Evolutionary conservation across 37 sponge, comb jelly and placozoan genomes (phyloP).

Genomic region (Trichoplax adhaerens): DNA sequence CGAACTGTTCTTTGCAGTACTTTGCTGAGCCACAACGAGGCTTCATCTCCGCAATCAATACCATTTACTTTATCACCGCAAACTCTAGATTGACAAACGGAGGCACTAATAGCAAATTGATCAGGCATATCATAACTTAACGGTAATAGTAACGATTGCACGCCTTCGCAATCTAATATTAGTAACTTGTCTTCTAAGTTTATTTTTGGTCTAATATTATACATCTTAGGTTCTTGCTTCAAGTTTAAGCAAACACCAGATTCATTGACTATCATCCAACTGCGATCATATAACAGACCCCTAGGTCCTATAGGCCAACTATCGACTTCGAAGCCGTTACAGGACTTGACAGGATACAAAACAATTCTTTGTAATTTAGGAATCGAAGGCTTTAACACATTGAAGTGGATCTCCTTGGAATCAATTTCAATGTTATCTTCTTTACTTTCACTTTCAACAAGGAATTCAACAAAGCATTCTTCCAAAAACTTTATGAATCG

Average conservation of each 20-base stretch:
- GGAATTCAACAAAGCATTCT: slow-evolving; percentile 27
- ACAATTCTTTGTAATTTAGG: slow-evolving; percentile 13
- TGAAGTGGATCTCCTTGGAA: too few species aligned
- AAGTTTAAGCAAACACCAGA: slow-evolving; percentile 30
- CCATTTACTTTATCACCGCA: slow-evolving; percentile 45
- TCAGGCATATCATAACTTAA: background rate
- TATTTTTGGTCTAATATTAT: slow-evolving; percentile 31
- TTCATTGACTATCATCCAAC: slow-evolving; percentile 54
- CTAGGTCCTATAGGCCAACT: slow-evolving; percentile 47
- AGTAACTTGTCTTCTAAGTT: slow-evolving; percentile 26
- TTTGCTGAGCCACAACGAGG: slow-evolving; percentile 36
- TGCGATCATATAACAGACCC: slow-evolving; percentile 67
- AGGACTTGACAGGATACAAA: slow-evolving; percentile 79
- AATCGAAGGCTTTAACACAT: too few species aligned
- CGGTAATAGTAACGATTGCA: background rate
- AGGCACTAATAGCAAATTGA: background rate
- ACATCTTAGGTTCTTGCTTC: slow-evolving; percentile 54
- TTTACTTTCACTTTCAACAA: too few species aligned
- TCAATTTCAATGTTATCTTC: too few species aligned
- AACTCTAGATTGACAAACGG: slow-evolving; percentile 18
- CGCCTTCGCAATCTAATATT: slow-evolving; percentile 23
- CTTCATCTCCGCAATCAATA: slow-evolving; percentile 43
- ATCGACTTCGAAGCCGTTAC: slow-evolving; percentile 7
- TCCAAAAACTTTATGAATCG: slow-evolving; percentile 34
- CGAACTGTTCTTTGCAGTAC: slow-evolving; percentile 35